These are phyloP conservation scores for Parnassius orleans DNA, from an alignment of 2,888 invertebrate genomes.

Conservation along the genomic window DNA sequence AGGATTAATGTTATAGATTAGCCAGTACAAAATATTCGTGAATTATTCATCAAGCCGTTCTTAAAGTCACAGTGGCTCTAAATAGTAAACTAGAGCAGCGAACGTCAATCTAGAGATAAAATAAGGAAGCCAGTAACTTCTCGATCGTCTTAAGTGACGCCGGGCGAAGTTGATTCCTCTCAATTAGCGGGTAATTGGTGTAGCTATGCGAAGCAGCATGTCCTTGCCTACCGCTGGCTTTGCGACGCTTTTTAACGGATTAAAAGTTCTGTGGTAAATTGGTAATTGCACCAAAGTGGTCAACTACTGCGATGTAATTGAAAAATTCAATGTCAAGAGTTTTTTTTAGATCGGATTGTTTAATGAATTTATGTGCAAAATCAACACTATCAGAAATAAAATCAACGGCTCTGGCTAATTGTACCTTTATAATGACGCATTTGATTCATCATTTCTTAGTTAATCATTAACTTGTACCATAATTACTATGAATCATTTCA, in stretches of 20 bases:
- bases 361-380: neutral
- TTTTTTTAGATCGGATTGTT: neutral
- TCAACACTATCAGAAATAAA: too few species aligned
- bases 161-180: slow-evolving; percentile 35
- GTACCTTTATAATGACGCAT: too few species aligned
- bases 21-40: neutral
- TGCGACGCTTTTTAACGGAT: slow-evolving; percentile 1
- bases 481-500: too few species aligned
- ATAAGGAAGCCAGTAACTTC: slow-evolving; percentile 22
- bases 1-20: too few species aligned
- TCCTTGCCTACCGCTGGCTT: slow-evolving; percentile 6
- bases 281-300: slow-evolving; percentile 14
- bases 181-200: slow-evolving; percentile 44
- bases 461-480: too few species aligned
- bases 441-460: too few species aligned
- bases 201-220: slow-evolving; percentile 10
- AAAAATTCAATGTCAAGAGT: neutral
- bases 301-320: neutral
- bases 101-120: slow-evolving; percentile 7
- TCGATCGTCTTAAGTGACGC: slow-evolving; percentile 24
- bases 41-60: slow-evolving; percentile 5
- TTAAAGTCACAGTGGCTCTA: neutral
- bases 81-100: slow-evolving; percentile 17
- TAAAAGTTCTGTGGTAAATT: slow-evolving; percentile 12
- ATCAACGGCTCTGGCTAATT: too few species aligned